A percentile compares a stretch with the other conserved stretches of the same genome.
Conservation (phyloP, 2,797 vertebrate species). For the Otolemur crassicaudatus region DNA sequence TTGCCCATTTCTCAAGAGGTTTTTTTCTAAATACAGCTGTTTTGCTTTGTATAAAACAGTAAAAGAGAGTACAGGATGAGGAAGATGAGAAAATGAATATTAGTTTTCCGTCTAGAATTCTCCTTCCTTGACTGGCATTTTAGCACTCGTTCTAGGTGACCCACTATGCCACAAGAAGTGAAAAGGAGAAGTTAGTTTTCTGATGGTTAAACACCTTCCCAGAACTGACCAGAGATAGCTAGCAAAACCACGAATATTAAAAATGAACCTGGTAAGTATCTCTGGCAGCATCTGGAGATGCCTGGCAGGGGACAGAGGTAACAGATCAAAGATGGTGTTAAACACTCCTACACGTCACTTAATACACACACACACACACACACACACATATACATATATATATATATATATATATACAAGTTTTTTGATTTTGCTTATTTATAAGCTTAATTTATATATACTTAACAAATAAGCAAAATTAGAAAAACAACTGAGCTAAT, state of each 20-base stretch:
- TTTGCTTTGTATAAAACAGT: not conserved
- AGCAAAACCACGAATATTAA: not conserved
- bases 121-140: not conserved
- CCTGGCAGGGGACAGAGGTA: not conserved
- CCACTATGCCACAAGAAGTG: not conserved
- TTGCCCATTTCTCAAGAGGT: not conserved
- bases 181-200: not conserved
- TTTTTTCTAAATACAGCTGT: not conserved
- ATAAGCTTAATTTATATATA: no score
- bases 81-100: not conserved
- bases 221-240: not conserved
- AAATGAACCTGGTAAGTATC: not conserved
- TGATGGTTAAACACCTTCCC: not conserved
- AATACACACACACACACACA: no score
- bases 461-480: not conserved
- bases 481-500: not conserved
- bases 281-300: not conserved
- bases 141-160: not conserved
- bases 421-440: no score
- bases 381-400: not conserved
- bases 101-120: not conserved
- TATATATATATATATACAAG: not conserved
- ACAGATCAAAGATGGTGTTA: not conserved
- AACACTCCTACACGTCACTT: not conserved
- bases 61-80: not conserved